Evolutionary conservation across 2,888 invertebrate species (phyloP), one percentile per base, ranked within the genome.

Genomic region (Acanthosepion lycidas): DNA sequence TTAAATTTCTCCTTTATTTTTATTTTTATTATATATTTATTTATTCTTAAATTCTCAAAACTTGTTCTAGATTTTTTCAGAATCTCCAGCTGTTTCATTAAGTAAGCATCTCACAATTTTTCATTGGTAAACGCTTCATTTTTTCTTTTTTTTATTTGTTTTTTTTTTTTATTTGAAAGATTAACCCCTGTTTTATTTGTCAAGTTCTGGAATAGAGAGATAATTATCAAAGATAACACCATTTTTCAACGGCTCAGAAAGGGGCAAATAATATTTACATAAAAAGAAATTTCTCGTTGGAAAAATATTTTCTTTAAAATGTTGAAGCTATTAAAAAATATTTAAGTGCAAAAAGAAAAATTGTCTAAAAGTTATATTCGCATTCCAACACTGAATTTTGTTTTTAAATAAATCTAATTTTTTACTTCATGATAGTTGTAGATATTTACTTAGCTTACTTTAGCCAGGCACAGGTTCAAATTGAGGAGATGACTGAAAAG

Each of bases 291-390:
- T 78, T 78, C n/a, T 9, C n/a, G n/a, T n/a, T 5, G n/a, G 78
- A 78, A 33, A 78, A 78, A 78, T 78, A 78, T 78, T 78, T 33
- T n/a, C 78, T 78, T 78, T 78, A 78, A 78, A 78, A 78, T 78
- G n/a, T 78, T n/a, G 15, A 12, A 78, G 3, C 15, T 5, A 18
- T 78, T 33, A 12, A 15, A 78, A n/a, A 2, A 33, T 15, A 12
- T 2, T n/a, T 33, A 78, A 33, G n/a, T 6, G n/a, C 15, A 78
- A 15, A 78, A n/a, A 5, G 33, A n/a, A 78, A 78, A 78, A 33
- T n/a, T 33, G 15, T 23, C 23, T 12, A n/a, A 1, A 78, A 78
- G 78, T 78, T 78, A 78, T 33, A 9, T 78, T 33, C n/a, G 5
- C 78, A 78, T n/a, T 78, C n/a, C n/a, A n/a, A 12, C 2, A 78